Conservation (phyloP, 2,888 invertebrate genomes). For the Ornithoptera priamus region DNA sequence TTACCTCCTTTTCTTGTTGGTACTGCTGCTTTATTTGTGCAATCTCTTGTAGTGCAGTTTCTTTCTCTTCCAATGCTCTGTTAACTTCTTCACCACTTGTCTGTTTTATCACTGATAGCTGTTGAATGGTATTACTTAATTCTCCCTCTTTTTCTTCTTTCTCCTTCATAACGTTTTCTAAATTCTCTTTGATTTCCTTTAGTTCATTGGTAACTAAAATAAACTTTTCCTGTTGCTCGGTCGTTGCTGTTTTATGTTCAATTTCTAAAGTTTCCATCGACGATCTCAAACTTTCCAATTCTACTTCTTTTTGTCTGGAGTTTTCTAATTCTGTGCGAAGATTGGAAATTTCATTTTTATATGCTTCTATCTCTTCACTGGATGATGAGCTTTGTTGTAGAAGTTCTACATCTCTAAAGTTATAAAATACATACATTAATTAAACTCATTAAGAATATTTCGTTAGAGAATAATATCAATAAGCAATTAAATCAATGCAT, state of each 20-base stretch:
- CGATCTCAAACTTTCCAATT: slow-evolving; percentile 66
- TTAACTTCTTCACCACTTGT: slow-evolving; percentile 68
- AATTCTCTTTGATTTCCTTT: slow-evolving; percentile 60
- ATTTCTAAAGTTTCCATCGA: slow-evolving; percentile 69
- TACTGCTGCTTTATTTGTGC: slow-evolving; percentile 55
- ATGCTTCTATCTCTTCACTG: slow-evolving; percentile 71
- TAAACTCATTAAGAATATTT: not conserved
- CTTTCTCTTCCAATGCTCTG: slow-evolving; percentile 62
- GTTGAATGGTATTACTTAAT: slow-evolving; percentile 60
- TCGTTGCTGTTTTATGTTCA: slow-evolving; percentile 65
- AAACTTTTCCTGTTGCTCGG: slow-evolving; percentile 66
- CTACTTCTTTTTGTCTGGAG: slow-evolving; percentile 79
- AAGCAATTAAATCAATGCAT: too few relatives aligned
- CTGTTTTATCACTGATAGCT: slow-evolving; percentile 57
- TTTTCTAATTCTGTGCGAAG: slow-evolving; percentile 69
- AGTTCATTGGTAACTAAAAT: slow-evolving; percentile 56
- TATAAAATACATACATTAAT: not conserved
- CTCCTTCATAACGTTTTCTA: slow-evolving; percentile 58
- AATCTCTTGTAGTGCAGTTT: slow-evolving; percentile 58
- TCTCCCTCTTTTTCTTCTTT: slow-evolving; percentile 60
- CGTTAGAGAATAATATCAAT: too few relatives aligned
- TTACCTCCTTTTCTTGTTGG: slow-evolving; percentile 70
- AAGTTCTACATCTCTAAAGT: slow-evolving; percentile 65
- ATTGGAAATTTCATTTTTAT: slow-evolving; percentile 64
- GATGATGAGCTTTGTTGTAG: slow-evolving; percentile 72